These are phyloP conservation scores for Euleptes europaea DNA, from an alignment of 2,113 vertebrate species.

Conservation along the genomic window DNA sequence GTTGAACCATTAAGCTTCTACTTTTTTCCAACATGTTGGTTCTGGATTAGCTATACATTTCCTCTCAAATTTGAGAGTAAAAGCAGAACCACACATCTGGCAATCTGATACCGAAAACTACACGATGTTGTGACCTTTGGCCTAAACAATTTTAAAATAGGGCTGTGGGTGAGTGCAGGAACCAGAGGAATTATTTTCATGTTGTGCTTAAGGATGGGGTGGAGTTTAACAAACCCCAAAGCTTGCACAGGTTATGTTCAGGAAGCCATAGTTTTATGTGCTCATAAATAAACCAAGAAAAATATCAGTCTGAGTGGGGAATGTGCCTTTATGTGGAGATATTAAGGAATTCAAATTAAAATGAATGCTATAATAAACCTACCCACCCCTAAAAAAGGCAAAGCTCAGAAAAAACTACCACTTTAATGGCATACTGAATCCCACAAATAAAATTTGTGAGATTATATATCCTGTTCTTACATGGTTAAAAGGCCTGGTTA, in stretches of 20 bases:
- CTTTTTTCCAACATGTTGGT: neutral
- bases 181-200: slow-evolving; percentile 46
- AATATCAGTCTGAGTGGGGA: slow-evolving; percentile 60
- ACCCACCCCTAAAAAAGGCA: slow-evolving; percentile 27
- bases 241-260: slow-evolving; percentile 62
- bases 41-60: slow-evolving; percentile 32
- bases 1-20: slow-evolving; percentile 14
- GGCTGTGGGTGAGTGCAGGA: slow-evolving; percentile 28
- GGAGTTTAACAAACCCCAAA: slow-evolving; percentile 64
- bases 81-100: slow-evolving; percentile 35
- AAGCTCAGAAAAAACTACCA: slow-evolving; percentile 25
- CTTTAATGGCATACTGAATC: slow-evolving; percentile 56
- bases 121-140: slow-evolving; percentile 39
- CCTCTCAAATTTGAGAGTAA: slow-evolving; percentile 35
- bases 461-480: slow-evolving; percentile 60
- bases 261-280: slow-evolving; percentile 69
- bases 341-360: slow-evolving; percentile 71
- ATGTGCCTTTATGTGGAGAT: slow-evolving; percentile 64
- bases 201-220: slow-evolving; percentile 54
- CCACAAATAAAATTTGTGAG: slow-evolving; percentile 63
- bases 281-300: slow-evolving; percentile 71
- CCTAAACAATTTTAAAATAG: slow-evolving; percentile 36
- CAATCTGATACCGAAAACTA: slow-evolving; percentile 26
- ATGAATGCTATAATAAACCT: slow-evolving; percentile 63
- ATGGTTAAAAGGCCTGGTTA: slow-evolving; percentile 38